phyloP scores from a whole-genome alignment of 1,140 invertebrate genomes.

The Stegodyphus mimosarum region DNA sequence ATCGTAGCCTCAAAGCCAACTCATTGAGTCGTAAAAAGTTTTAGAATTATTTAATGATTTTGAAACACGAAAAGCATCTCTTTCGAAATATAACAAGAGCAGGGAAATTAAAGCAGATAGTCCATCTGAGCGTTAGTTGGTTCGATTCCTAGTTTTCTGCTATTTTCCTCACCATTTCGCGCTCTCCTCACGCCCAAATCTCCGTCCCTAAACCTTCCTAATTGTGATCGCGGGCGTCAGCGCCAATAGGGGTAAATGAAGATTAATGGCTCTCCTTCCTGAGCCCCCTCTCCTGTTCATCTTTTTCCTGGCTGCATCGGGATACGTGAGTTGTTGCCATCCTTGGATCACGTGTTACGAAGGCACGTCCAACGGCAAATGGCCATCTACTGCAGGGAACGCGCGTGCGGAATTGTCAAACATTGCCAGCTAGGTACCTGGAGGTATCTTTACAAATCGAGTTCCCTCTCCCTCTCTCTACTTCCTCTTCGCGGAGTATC shows the following conservation, averaged over 20 bases:
- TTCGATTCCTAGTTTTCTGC: conserved; percentile 10
- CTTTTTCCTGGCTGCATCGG: conserved; percentile 36
- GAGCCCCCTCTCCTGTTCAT: conserved; percentile 15
- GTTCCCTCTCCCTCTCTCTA: conserved; percentile 5
- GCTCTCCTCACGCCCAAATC: conserved; percentile 51
- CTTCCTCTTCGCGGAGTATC: conserved; percentile 22
- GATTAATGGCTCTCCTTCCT: conserved; percentile 47
- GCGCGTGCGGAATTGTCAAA: conserved; percentile 60
- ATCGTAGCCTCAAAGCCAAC: too few relatives aligned
- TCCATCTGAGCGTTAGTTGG: neutral
- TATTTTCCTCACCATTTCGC: conserved; percentile 47
- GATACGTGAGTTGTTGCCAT: conserved; percentile 23
- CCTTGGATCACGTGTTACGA: conserved; percentile 20
- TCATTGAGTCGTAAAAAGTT: too few relatives aligned
- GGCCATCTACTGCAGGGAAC: conserved; percentile 28
- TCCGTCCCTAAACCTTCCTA: conserved; percentile 51
- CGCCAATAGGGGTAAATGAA: conserved; percentile 57
- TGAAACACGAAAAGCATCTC: too few relatives aligned
- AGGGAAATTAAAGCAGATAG: neutral
- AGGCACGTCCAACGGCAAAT: conserved; percentile 49
- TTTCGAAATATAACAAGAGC: neutral
- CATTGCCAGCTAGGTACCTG: conserved; percentile 44
- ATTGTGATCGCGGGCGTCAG: conserved; percentile 53
- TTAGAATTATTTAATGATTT: too few relatives aligned
- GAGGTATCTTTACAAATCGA: conserved; percentile 9